These are phyloP conservation scores for Leptinotarsa undecemlineata DNA, from an alignment of 1,140 invertebrate species.

Conservation along the genomic window DNA sequence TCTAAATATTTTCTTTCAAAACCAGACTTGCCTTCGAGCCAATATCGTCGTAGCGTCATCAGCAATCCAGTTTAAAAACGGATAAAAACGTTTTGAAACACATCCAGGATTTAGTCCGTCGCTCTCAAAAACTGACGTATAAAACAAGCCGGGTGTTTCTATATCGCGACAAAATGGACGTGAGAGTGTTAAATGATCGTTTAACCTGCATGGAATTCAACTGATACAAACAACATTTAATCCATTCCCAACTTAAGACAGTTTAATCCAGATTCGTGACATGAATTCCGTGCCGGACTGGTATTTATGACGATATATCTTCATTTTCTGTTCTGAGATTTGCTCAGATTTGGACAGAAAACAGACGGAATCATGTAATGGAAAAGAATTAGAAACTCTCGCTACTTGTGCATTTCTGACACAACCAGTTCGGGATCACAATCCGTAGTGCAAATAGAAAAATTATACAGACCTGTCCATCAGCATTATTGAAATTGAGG, in stretches of 20 bases:
- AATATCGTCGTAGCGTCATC: background rate
- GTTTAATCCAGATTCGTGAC: slow-evolving; percentile 35
- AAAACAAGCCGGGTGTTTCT: slow-evolving; percentile 11
- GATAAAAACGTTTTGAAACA: background rate
- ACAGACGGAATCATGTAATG: background rate
- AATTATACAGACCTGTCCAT: no score
- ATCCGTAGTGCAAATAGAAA: no score
- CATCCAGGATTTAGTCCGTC: background rate
- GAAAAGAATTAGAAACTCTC: background rate
- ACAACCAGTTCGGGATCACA: no score
- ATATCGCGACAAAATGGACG: slow-evolving; percentile 29
- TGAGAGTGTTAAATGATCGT: slow-evolving; percentile 31
- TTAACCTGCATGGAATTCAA: slow-evolving; percentile 26
- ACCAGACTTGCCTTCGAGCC: background rate
- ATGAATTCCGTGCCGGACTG: slow-evolving; percentile 19
- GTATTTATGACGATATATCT: slow-evolving; percentile 17
- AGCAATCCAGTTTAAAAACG: background rate
- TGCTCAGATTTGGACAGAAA: background rate
- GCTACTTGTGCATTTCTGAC: background rate
- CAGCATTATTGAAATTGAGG: no score
- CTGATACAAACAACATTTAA: slow-evolving; percentile 34
- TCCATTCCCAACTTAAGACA: slow-evolving; percentile 32
- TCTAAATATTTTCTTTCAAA: background rate
- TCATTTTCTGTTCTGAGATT: slow-evolving; percentile 13
- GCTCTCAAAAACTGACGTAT: background rate